Conservation (phyloP, 2,113 vertebrate genomes). For the Charina bottae region DNA sequence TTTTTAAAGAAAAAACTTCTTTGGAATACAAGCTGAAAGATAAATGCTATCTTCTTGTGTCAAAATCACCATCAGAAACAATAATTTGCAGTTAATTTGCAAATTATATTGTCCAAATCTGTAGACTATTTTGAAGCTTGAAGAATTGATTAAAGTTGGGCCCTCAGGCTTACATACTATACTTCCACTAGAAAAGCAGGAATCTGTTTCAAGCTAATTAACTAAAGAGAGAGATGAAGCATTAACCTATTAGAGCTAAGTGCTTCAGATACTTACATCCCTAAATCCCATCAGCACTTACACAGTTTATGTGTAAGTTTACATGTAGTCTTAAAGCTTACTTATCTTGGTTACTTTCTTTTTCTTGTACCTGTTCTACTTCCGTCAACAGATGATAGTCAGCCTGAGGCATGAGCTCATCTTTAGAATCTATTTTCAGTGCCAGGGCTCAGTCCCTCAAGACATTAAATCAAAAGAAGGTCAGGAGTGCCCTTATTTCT, state of each 20-base stretch:
- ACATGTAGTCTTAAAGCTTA: background rate
- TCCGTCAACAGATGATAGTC: background rate
- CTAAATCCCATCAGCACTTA: background rate
- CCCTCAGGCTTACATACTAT: background rate
- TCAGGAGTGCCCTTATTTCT: background rate
- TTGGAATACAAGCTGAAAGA: slow-evolving; percentile 28
- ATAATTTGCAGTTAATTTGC: slow-evolving; percentile 26
- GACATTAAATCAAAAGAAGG: background rate
- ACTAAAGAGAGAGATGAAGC: background rate
- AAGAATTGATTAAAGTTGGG: background rate
- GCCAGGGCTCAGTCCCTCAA: background rate
- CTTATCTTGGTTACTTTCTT: background rate
- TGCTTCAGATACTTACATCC: background rate
- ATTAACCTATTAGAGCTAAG: background rate
- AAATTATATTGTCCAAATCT: background rate
- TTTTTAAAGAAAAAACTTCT: slow-evolving; percentile 15
- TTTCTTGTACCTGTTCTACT: background rate
- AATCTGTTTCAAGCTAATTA: background rate
- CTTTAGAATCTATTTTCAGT: background rate
- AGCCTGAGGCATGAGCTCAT: background rate
- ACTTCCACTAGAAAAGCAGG: background rate
- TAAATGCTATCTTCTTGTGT: background rate
- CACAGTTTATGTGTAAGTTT: background rate
- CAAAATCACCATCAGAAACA: slow-evolving; percentile 30
- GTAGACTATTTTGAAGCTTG: background rate